Evolutionary conservation across 2,113 vertebrate species (phyloP).

Genomic region (Panurus biarmicus): DNA sequence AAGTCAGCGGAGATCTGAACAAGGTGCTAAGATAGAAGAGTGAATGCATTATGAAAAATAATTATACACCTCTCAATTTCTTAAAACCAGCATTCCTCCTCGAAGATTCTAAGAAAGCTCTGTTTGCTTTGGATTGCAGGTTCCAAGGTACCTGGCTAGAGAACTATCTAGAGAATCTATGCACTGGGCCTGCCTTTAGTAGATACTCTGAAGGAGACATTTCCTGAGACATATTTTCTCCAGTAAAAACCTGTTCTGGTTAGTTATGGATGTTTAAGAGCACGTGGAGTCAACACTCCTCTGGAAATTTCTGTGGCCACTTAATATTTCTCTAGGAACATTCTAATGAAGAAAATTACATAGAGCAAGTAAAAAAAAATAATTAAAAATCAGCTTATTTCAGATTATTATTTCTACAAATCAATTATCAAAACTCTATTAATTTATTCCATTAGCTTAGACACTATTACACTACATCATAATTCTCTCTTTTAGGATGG

Average conservation of each 20-base stretch:
- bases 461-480: neutral
- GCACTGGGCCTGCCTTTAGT: neutral
- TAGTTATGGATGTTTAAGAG: neutral
- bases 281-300: neutral
- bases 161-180: neutral
- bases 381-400: neutral
- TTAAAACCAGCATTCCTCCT: neutral
- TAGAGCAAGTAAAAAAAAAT: neutral
- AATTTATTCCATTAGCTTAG: neutral
- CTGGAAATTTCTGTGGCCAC: neutral
- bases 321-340: neutral
- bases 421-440: conserved; percentile 36
- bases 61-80: neutral
- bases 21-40: neutral
- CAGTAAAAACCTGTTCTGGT: neutral
- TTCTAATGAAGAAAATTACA: neutral
- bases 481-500: conserved; percentile 21
- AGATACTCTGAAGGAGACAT: neutral
- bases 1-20: neutral
- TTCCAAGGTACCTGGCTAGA: neutral
- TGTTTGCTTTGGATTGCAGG: neutral
- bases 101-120: neutral
- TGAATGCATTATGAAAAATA: neutral
- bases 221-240: neutral
- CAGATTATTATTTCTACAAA: neutral